Conservation (phyloP, 2,797 vertebrate species). For the Spatula versicolor region DNA sequence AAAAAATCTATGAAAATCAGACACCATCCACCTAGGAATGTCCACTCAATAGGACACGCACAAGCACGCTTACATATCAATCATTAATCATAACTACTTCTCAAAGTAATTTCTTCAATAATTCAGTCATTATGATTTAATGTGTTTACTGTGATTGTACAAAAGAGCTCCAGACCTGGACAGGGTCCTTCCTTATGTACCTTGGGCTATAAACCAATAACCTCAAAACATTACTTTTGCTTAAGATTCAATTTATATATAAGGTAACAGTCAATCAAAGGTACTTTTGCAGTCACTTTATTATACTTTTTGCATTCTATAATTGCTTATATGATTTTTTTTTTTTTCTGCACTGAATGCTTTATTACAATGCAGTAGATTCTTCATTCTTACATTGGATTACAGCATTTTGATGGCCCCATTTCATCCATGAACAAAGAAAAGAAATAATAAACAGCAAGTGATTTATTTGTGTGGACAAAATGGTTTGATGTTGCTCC, state of each 20-base stretch:
- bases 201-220: neutral
- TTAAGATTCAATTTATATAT: neutral
- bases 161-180: neutral
- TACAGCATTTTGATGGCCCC: slow-evolving; percentile 23
- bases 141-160: neutral
- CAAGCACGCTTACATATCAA: neutral
- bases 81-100: neutral
- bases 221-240: neutral
- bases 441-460: slow-evolving; percentile 68
- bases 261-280: neutral
- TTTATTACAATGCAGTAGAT: neutral
- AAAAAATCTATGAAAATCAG: neutral
- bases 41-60: neutral
- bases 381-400: neutral
- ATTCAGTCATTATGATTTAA: neutral
- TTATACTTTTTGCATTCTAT: neutral
- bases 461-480: slow-evolving; percentile 74
- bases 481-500: slow-evolving; percentile 71
- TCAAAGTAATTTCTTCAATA: neutral
- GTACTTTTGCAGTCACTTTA: neutral
- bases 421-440: slow-evolving; percentile 21
- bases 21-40: neutral
- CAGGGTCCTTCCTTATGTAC: too few species aligned
- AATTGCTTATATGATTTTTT: neutral
- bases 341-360: neutral